A percentile compares a stretch with the other conserved stretches of the same genome.
phyloP scores from a whole-genome alignment of 1,140 invertebrate species.

The Drosophila kohkoa region DNA sequence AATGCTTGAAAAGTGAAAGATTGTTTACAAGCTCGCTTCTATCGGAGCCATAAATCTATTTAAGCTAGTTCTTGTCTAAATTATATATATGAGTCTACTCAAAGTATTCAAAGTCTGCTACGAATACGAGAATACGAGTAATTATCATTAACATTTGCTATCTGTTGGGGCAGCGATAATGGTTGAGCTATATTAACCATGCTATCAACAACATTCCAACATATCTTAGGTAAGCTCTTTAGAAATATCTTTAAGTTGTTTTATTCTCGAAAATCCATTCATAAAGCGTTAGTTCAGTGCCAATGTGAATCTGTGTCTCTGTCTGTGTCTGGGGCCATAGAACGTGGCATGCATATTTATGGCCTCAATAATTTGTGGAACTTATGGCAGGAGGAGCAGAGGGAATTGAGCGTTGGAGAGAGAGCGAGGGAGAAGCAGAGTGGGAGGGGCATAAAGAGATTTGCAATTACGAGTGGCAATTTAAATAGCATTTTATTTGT shows the following conservation, averaged over 20 bases:
- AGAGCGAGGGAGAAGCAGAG: not conserved
- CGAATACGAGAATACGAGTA: not conserved
- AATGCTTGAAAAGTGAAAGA: conserved; percentile 25
- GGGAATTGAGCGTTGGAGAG: not conserved
- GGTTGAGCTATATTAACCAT: conserved; percentile 3
- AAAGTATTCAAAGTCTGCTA: conserved; percentile 3
- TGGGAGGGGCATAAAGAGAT: conserved; percentile 19
- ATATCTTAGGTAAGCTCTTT: conserved; percentile 31
- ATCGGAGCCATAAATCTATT: conserved; percentile 17
- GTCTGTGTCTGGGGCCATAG: not conserved
- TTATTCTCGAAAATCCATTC: conserved; percentile 27
- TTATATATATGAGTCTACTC: conserved; percentile 3
- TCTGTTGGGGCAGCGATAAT: conserved; percentile 18
- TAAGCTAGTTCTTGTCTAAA: conserved; percentile 2
- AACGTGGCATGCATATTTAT: conserved; percentile 51
- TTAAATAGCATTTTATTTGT: conserved; percentile 75
- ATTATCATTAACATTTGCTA: conserved; percentile 29
- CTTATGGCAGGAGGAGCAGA: not conserved
- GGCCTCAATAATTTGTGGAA: conserved; percentile 59
- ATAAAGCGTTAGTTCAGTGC: conserved; percentile 20
- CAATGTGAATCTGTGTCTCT: conserved; percentile 1
- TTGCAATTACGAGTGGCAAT: conserved; percentile 73
- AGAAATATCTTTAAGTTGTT: conserved; percentile 19
- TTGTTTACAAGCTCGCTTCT: not conserved
- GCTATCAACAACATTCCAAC: conserved; percentile 37